phyloP scores from a whole-genome alignment of 2,797 vertebrate genomes.

The Agapornis canus region DNA sequence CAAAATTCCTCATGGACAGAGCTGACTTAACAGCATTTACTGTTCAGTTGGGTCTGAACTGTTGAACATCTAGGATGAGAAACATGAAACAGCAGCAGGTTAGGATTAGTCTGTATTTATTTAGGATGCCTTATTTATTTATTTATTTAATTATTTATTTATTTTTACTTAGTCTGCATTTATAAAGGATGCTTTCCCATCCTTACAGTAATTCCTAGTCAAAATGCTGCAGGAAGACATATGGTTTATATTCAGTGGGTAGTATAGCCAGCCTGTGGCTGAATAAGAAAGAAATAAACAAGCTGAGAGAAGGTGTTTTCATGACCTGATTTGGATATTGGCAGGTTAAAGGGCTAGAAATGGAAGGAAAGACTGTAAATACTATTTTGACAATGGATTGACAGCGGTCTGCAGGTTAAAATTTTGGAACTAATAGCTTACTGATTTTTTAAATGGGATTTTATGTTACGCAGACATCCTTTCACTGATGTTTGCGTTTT shows the following conservation, averaged over 20 bases:
- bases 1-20: not conserved
- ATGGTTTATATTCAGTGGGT: not conserved
- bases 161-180: too few relatives aligned
- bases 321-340: not conserved
- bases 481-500: conserved; percentile 2
- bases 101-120: too few relatives aligned
- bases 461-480: not conserved
- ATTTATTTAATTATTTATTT: too few relatives aligned
- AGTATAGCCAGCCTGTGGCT: not conserved
- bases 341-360: not conserved
- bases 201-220: not conserved
- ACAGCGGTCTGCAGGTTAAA: not conserved
- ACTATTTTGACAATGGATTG: not conserved
- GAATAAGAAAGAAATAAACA: not conserved
- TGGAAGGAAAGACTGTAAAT: not conserved
- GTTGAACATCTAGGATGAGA: not conserved
- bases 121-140: too few relatives aligned
- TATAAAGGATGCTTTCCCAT: not conserved
- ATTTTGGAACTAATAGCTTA: not conserved
- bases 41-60: not conserved
- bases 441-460: conserved; percentile 26
- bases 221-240: not conserved
- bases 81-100: not conserved
- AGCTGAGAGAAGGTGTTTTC: not conserved
- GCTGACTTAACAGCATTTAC: not conserved